Percentiles rank a stretch among this genome's conserved stretches.
Evolutionary conservation across 2,113 vertebrate species (phyloP).

Genomic region (Ceyx margarethae): DNA sequence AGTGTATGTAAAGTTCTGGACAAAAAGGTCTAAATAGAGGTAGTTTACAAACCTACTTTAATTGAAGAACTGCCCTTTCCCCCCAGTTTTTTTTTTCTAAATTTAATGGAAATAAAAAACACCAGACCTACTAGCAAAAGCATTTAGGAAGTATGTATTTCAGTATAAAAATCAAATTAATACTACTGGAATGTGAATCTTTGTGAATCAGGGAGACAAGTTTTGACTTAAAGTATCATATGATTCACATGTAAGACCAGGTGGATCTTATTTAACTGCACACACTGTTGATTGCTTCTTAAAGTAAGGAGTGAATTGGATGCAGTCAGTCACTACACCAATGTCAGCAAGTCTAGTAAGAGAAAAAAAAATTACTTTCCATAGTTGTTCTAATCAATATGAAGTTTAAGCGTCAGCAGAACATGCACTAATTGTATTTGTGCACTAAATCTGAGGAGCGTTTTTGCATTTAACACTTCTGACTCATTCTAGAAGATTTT

Average conservation of each 20-base stretch:
- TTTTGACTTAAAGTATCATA: not conserved
- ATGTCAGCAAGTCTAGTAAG: not conserved
- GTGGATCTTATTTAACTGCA: not conserved
- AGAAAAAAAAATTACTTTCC: not conserved
- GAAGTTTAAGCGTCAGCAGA: not conserved
- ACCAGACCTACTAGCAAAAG: not conserved
- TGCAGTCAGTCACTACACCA: not conserved
- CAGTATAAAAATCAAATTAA: not conserved
- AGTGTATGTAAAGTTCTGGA: not conserved
- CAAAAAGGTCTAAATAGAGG: not conserved
- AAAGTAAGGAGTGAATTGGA: not conserved
- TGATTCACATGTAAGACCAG: not conserved
- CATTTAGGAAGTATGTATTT: not conserved
- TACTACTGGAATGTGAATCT: not conserved
- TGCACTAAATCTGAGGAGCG: not conserved
- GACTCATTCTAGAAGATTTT: not conserved
- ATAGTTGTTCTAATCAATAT: not conserved
- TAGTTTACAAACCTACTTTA: not conserved
- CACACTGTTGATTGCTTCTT: not conserved
- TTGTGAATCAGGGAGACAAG: not conserved
- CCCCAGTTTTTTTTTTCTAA: too few species aligned
- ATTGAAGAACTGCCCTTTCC: not conserved
- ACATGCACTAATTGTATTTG: not conserved
- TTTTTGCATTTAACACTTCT: not conserved
- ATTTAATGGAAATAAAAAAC: not conserved